phyloP scores from a whole-genome alignment of 2,113 vertebrate species.

The Aphelocoma coerulescens region DNA sequence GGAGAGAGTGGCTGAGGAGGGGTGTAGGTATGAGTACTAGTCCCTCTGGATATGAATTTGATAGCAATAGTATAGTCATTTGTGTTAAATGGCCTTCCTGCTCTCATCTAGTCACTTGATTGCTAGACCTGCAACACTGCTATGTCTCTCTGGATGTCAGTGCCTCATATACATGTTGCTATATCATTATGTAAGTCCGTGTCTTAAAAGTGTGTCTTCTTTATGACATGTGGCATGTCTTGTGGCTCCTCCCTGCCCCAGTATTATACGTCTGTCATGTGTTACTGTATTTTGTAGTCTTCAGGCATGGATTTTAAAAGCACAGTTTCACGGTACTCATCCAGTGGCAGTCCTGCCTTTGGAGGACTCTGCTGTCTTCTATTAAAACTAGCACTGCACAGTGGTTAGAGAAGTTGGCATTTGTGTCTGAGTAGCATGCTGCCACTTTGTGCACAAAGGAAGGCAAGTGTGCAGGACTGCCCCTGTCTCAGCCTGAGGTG shows the following conservation, averaged over 20 bases:
- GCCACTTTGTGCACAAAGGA: fast-evolving
- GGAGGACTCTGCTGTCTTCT: not conserved
- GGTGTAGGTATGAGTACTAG: not conserved
- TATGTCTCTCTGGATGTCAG: not conserved
- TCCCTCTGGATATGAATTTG: not conserved
- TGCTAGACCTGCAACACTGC: not conserved
- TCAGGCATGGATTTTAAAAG: not conserved
- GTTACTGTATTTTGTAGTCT: not conserved
- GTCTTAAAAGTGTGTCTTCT: not conserved
- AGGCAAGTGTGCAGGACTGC: not conserved
- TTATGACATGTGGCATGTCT: not conserved
- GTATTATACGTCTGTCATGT: not conserved
- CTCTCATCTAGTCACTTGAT: not conserved
- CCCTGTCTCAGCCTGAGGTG: not conserved
- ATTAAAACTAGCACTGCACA: not conserved
- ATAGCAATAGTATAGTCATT: not conserved
- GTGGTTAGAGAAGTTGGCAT: not conserved
- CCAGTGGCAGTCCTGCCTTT: not conserved
- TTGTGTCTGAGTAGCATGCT: not conserved
- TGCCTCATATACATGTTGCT: not conserved
- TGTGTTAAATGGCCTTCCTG: not conserved
- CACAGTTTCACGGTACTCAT: not conserved
- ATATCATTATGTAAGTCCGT: fast-evolving
- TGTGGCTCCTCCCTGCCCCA: not conserved
- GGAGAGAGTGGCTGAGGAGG: not conserved